Conservation (phyloP, 2,797 vertebrate species). For the Oryzias sinensis region DNA sequence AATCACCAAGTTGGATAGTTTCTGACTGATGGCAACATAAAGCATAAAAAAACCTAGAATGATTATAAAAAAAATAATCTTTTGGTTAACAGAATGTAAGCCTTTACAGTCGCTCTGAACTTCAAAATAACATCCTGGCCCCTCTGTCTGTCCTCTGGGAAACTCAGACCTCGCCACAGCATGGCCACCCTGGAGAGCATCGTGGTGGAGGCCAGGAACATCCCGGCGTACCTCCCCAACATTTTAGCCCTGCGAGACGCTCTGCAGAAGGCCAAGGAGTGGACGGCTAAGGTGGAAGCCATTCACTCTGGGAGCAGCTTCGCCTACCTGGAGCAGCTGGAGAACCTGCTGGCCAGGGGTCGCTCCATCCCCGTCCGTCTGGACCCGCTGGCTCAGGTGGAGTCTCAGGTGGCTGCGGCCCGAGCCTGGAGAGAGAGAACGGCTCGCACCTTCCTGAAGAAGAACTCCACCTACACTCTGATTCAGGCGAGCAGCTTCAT, state of each 20-base stretch:
- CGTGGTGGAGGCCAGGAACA: constrained; percentile 92
- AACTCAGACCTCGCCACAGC: constrained; percentile 88
- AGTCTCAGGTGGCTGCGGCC: constrained; percentile 93
- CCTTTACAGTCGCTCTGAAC: background rate
- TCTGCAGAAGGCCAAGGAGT: constrained; percentile 93
- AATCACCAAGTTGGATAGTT: no score
- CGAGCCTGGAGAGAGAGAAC: constrained; percentile 96
- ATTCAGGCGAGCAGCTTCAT: constrained; percentile 82
- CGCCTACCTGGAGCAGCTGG: constrained; percentile 94
- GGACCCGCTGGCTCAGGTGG: constrained; percentile 90
- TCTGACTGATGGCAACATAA: no score
- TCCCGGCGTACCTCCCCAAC: constrained; percentile 96
- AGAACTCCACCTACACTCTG: constrained; percentile 94
- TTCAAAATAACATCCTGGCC: background rate
- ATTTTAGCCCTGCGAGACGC: constrained; percentile 92
- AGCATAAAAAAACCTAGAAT: no score
- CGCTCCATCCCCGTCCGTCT: constrained; percentile 93
- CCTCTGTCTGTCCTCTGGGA: background rate
- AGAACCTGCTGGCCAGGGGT: constrained; percentile 88
- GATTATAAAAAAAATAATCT: no score
- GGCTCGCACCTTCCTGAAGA: constrained; percentile 94
- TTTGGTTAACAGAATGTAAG: no score
- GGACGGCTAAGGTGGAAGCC: constrained; percentile 93
- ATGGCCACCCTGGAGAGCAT: constrained; percentile 92
- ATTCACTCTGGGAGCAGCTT: constrained; percentile 93